Evolutionary conservation across 2,797 vertebrate species (phyloP), one percentile per base, ranked within the genome.

Genomic region (Chiloscyllium punctatum): DNA sequence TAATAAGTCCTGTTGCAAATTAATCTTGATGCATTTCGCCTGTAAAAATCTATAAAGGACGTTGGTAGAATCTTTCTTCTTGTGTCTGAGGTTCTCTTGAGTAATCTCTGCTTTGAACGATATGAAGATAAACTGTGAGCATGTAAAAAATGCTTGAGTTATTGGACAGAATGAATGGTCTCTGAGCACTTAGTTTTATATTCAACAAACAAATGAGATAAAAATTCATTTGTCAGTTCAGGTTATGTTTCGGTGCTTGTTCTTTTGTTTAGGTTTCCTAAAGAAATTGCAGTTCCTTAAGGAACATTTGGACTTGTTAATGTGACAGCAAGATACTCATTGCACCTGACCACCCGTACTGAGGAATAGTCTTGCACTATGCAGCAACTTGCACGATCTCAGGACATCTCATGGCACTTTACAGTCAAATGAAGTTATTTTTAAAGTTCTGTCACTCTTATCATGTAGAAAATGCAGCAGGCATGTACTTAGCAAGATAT

Each of bases 1-100:
- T 33, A 33, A 74, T 94, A 77, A 72, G 95, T 95, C 33, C 42
- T 53, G 51, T 33, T 95, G 74, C 48, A 95, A 95, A 77, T 95
- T 95, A 95, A 27, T 21, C 48, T 91, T 66, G 51, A 23, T 53
- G 71, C 48, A 95, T 9, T 95, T 95, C 72, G 16, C 23, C 27
- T 74, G 53, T 74, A 53, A 77, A 53, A 72, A 69, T 72, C 69
- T 6, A 53, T 27, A 51, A 42, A 74, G 51, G 48, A 95, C 48
- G 13, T 77, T n/a, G 25, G 27, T 95, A n/a, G 27, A 48, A 74
- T 11, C 5, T 66, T 51, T 71, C 27, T n/a, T 91, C 66, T 18
- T 33, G 30, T n/a, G 62, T 91, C 87, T n/a, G 18, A 91, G 4
- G 74, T 48, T 57, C 71, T 33, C 48, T 53, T 57, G 94, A 23